Base-by-base conservation (phyloP, 2,888 invertebrate genomes). In the Drosophila borborema region DNA sequence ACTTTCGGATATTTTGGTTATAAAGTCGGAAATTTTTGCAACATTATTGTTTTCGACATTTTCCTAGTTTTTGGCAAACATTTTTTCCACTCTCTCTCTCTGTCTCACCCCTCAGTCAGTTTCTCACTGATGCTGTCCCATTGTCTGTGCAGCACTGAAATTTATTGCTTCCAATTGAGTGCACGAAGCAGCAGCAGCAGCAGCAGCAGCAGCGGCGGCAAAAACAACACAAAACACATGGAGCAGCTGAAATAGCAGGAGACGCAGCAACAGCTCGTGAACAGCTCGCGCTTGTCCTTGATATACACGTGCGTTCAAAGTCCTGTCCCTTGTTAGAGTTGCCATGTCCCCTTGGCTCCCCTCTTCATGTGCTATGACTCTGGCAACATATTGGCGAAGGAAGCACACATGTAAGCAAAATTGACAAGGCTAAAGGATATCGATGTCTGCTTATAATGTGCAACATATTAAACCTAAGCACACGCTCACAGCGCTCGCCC, bases 111-210 rank as follows among this genome's bases (percentile, higher is more conserved):
- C 34, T n/a, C 18, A n/a, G n/a, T 14, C 48, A 12, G 31, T 51
- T 18, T 49, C 40, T 58, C 66, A 56, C 68, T 71, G 65, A 74
- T 68, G 64, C 77, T 49, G 60, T 49, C 49, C 69, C 63, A 79
- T 81, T 77, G 80, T 77, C 72, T 85, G 65, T 79, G 75, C 69
- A 74, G 67, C 81, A 89, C 80, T 90, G 86, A 91, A 91, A 91
- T 91, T 91, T 91, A 91, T 91, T 91, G 91, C 91, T 90, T 91
- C 89, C 91, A 91, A 91, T 91, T 90, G 91, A 91, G 83, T 86
- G 89, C 90, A 89, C 89, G 81, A 66, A 71, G 70, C 64, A 64
- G 53, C 72, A 63, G 23, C 46, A 71, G 70, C 64, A 64, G 53
- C 72, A 63, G 23, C 46, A 38, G 38, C 12, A 14, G 38, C 38